Evolutionary conservation across 2,888 invertebrate genomes (phyloP).

Genomic region (Tenthredo mesomela): DNA sequence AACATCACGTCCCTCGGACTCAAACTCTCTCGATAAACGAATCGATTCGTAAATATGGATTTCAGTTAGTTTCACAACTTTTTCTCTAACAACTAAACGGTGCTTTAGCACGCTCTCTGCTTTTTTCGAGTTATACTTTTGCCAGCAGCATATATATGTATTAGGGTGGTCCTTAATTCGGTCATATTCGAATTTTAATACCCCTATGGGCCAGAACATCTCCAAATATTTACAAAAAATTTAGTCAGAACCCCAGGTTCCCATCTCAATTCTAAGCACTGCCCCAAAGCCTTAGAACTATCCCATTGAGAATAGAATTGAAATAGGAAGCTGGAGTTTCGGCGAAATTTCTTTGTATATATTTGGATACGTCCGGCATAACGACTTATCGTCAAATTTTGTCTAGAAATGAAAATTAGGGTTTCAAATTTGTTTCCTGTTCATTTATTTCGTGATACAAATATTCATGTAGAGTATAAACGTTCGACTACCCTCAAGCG

Average conservation of each 20-base stretch:
- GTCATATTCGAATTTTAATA: too few species aligned
- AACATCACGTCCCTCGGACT: conserved; percentile 24
- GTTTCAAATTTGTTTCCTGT: not conserved
- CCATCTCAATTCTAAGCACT: too few species aligned
- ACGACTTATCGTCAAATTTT: not conserved
- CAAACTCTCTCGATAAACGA: conserved; percentile 24
- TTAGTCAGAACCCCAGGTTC: too few species aligned
- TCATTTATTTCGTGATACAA: not conserved
- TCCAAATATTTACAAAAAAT: too few species aligned
- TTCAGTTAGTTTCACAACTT: not conserved
- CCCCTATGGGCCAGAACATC: too few species aligned
- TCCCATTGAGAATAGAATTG: too few species aligned
- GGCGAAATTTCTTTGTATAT: too few species aligned
- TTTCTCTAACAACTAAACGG: not conserved
- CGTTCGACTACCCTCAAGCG: too few species aligned
- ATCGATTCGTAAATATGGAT: conserved; percentile 29
- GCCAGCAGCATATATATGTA: not conserved
- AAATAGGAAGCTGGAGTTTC: too few species aligned
- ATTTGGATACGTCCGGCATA: too few species aligned
- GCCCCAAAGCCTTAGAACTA: too few species aligned
- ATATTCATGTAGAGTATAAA: not conserved
- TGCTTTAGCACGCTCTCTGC: not conserved
- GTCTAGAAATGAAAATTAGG: not conserved
- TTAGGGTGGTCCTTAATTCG: too few species aligned
- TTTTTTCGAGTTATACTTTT: not conserved